Percentiles rank a stretch among this genome's conserved stretches.
These are phyloP conservation scores for Eutolmus rufibarbis DNA, from an alignment of 2,888 invertebrate species.

Conservation along the genomic window DNA sequence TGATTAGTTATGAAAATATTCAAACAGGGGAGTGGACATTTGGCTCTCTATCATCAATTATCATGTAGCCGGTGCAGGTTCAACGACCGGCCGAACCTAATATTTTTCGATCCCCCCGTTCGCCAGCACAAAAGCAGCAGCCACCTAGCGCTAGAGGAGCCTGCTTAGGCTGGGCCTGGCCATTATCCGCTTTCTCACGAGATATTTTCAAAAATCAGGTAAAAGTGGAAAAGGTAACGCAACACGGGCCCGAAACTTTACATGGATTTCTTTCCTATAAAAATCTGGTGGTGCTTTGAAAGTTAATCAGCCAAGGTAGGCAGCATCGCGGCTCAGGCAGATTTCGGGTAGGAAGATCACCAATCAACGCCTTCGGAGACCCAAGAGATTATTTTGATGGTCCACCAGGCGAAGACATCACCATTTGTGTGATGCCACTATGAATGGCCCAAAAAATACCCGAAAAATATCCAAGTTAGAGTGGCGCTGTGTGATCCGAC, in stretches of 20 bases:
- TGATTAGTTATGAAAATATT: background rate
- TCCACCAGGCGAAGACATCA: constrained; percentile 15
- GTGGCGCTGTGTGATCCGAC: background rate
- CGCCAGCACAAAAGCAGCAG: background rate
- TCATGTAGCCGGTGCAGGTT: background rate
- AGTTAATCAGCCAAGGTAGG: constrained; percentile 24
- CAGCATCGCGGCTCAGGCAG: background rate
- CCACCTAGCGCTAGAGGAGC: background rate
- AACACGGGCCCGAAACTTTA: background rate
- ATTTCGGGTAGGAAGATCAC: constrained; percentile 26
- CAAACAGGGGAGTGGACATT: background rate
- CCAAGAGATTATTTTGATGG: background rate
- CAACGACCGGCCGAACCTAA: constrained; percentile 12
- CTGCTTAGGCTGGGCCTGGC: background rate
- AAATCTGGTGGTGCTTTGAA: constrained; percentile 11
- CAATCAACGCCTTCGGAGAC: constrained; percentile 27
- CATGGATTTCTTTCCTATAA: background rate
- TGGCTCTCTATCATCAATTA: constrained; percentile 16
- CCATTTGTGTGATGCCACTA: constrained; percentile 18
- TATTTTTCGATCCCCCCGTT: background rate
- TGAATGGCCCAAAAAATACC: constrained; percentile 18
- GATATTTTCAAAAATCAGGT: constrained; percentile 10
- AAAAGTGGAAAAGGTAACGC: constrained; percentile 25
- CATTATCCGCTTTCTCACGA: constrained; percentile 10
- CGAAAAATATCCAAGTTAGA: constrained; percentile 25